Conservation (phyloP, 2,113 vertebrate species). For the Progne subis region DNA sequence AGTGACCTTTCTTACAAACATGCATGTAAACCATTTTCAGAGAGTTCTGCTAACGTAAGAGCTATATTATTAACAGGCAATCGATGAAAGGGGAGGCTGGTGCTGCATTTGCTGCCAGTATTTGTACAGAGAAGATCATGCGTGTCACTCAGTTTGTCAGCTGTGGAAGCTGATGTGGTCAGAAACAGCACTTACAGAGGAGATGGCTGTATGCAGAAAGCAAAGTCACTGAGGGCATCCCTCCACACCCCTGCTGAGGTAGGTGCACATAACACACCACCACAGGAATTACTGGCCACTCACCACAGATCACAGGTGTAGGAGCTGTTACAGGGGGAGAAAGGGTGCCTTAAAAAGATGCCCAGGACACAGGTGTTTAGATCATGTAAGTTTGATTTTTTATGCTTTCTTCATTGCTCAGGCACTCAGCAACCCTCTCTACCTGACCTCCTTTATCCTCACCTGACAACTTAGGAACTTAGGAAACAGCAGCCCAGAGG, state of each 20-base stretch:
- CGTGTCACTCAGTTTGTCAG: not conserved
- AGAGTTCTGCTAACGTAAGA: not conserved
- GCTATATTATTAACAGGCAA: not conserved
- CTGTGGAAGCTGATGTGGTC: not conserved
- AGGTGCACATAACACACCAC: fast-evolving
- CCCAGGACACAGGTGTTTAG: not conserved
- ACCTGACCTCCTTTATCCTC: not conserved
- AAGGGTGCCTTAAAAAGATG: not conserved
- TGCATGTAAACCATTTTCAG: not conserved
- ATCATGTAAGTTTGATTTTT: not conserved
- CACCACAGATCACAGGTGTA: not conserved
- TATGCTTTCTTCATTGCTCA: not conserved
- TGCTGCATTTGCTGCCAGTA: not conserved
- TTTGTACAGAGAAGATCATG: not conserved
- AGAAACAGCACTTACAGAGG: not conserved
- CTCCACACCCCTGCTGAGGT: not conserved
- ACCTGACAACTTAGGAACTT: fast-evolving
- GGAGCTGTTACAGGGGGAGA: not conserved
- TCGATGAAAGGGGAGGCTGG: not conserved
- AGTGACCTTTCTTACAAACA: not conserved
- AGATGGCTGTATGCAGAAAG: not conserved
- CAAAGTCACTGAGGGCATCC: not conserved
- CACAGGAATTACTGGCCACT: not conserved
- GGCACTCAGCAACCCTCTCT: not conserved
- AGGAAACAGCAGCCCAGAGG: not conserved